These are phyloP conservation scores for Heliconius ismenius DNA, from an alignment of 2,888 invertebrate genomes.

Conservation along the genomic window DNA sequence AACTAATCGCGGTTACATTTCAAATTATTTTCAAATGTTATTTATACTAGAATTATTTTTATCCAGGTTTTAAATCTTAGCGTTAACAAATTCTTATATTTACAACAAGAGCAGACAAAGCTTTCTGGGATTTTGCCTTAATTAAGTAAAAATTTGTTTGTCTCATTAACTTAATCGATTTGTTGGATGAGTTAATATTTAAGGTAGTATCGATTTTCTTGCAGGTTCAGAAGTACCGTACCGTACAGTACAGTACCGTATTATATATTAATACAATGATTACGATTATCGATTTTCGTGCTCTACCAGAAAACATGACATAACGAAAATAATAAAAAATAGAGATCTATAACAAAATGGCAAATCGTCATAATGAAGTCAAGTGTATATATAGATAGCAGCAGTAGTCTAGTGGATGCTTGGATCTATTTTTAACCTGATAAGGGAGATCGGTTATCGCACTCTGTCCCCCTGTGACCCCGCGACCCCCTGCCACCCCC, in stretches of 20 bases:
- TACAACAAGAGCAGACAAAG: neutral
- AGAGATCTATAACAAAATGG: neutral
- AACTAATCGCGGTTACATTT: neutral
- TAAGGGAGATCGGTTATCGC: conserved; percentile 35
- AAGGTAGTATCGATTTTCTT: conserved; percentile 3
- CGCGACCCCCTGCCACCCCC: conserved; percentile 23
- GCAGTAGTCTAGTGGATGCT: neutral
- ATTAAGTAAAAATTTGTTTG: neutral
- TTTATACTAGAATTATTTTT: neutral
- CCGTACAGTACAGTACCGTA: no score
- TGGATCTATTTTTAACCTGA: conserved; percentile 30
- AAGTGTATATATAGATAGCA: neutral
- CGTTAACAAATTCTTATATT: neutral
- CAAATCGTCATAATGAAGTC: neutral
- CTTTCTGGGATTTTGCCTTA: neutral
- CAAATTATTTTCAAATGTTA: neutral
- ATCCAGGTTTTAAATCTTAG: neutral
- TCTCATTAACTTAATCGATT: neutral
- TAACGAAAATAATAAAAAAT: neutral
- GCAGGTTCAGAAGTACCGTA: neutral
- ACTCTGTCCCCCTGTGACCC: conserved; percentile 19
- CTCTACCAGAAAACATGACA: neutral
- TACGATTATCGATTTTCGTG: neutral
- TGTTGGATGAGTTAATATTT: neutral
- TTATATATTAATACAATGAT: neutral